phyloP scores from a whole-genome alignment of 2,797 vertebrate genomes.

The Selene dorsalis region DNA sequence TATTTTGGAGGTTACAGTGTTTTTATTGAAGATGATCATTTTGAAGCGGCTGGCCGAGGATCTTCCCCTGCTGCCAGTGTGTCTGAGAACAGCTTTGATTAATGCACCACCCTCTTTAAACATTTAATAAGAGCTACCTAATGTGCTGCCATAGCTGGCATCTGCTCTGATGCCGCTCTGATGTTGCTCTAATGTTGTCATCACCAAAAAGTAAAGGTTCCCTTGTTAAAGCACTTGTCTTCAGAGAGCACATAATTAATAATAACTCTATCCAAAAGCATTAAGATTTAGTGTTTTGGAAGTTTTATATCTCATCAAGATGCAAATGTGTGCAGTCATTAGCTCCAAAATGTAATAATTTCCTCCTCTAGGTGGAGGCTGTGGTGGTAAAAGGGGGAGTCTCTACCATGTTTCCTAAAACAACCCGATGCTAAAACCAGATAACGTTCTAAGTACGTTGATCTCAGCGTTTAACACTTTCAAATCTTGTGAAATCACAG shows the following conservation, averaged over 20 bases:
- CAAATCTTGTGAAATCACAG: background rate
- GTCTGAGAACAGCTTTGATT: background rate
- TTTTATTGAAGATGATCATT: too few relatives aligned
- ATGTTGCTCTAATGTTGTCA: slow-evolving; percentile 4
- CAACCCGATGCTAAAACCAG: slow-evolving; percentile 15
- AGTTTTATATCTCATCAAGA: slow-evolving; percentile 48
- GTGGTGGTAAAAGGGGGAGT: background rate
- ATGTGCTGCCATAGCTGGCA: background rate
- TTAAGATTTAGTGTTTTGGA: background rate
- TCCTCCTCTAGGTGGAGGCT: slow-evolving; percentile 27
- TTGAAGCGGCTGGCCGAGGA: background rate
- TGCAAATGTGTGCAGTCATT: slow-evolving; percentile 51
- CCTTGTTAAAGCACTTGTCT: background rate
- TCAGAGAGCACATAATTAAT: slow-evolving; percentile 1
- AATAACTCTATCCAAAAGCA: slow-evolving; percentile 16
- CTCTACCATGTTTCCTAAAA: slow-evolving; percentile 35
- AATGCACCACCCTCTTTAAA: background rate
- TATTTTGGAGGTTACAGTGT: background rate
- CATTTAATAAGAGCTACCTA: background rate
- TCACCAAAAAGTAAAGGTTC: slow-evolving; percentile 15
- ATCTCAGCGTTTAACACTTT: background rate
- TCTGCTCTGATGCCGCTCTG: background rate
- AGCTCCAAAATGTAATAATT: slow-evolving; percentile 43
- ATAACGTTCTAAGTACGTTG: background rate
- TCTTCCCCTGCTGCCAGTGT: background rate